A percentile compares a stretch with the other conserved stretches of the same genome.
Conservation (phyloP, 92 coral and sea anemone species). For the Epizoanthus stellaris region DNA sequence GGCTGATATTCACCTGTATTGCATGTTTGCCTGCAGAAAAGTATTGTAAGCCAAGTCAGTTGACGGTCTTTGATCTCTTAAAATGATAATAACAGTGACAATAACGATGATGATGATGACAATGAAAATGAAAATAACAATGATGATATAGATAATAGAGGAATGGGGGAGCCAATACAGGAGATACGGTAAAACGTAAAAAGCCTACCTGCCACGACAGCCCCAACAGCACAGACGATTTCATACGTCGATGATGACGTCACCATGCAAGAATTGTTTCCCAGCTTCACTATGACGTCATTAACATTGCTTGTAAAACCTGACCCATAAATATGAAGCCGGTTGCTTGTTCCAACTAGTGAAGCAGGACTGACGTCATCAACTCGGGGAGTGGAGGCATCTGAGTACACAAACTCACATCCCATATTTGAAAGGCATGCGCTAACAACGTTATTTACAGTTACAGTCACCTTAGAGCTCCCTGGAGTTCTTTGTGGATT, state of each 20-base stretch:
- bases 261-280: constrained; percentile 68
- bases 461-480: constrained; percentile 43
- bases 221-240: constrained; percentile 65
- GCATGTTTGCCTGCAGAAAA: constrained; percentile 44
- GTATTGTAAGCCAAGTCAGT: too few species aligned
- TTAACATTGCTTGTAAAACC: constrained; percentile 57
- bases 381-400: constrained; percentile 66
- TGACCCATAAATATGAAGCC: constrained; percentile 69
- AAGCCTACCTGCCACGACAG: constrained; percentile 61
- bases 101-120: too few species aligned
- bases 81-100: too few species aligned
- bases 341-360: constrained; percentile 53
- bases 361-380: constrained; percentile 73
- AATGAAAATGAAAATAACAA: too few species aligned
- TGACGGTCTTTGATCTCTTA: too few species aligned
- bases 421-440: constrained; percentile 49
- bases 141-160: too few species aligned
- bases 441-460: constrained; percentile 55
- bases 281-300: constrained; percentile 71
- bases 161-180: too few species aligned
- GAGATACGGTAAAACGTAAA: not conserved
- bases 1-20: constrained; percentile 42
- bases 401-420: constrained; percentile 62
- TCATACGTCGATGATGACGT: constrained; percentile 56
- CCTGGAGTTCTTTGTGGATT: constrained; percentile 31